These are phyloP conservation scores for Polyploca ridens DNA, from an alignment of 2,888 invertebrate genomes.

Conservation along the genomic window DNA sequence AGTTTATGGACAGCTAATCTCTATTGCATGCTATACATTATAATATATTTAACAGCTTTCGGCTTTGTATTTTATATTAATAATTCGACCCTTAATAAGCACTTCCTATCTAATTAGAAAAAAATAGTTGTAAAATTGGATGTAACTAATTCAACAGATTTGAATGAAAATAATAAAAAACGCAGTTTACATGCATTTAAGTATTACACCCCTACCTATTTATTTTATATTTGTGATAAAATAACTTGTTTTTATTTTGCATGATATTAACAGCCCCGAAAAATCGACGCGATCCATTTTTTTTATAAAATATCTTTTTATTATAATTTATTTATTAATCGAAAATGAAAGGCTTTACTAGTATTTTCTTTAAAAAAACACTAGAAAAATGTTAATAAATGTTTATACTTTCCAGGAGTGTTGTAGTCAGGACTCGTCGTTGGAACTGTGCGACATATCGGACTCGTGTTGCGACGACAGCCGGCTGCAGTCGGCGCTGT, in stretches of 20 bases:
- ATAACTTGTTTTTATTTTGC: neutral
- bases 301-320: neutral
- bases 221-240: neutral
- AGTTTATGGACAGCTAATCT: slow-evolving; percentile 41
- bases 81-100: slow-evolving; percentile 3
- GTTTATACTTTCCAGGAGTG: slow-evolving; percentile 67
- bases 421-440: slow-evolving; percentile 82
- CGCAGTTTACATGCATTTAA: neutral
- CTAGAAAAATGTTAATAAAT: slow-evolving; percentile 11
- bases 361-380: slow-evolving; percentile 20
- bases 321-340: slow-evolving; percentile 2
- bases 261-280: neutral
- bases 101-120: neutral
- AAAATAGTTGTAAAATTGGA: neutral
- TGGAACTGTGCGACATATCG: slow-evolving; percentile 77
- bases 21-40: slow-evolving; percentile 56
- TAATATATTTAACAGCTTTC: slow-evolving; percentile 47
- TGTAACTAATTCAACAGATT: neutral
- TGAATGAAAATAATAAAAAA: neutral
- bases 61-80: slow-evolving; percentile 38
- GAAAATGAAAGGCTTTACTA: slow-evolving; percentile 18
- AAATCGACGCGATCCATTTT: neutral
- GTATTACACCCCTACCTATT: neutral
- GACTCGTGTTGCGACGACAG: slow-evolving; percentile 73
- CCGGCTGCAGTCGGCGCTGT: slow-evolving; percentile 75